Evolutionary conservation across 1,140 invertebrate genomes (phyloP), one percentile per base, ranked within the genome.

Genomic region (Maniola jurtina): DNA sequence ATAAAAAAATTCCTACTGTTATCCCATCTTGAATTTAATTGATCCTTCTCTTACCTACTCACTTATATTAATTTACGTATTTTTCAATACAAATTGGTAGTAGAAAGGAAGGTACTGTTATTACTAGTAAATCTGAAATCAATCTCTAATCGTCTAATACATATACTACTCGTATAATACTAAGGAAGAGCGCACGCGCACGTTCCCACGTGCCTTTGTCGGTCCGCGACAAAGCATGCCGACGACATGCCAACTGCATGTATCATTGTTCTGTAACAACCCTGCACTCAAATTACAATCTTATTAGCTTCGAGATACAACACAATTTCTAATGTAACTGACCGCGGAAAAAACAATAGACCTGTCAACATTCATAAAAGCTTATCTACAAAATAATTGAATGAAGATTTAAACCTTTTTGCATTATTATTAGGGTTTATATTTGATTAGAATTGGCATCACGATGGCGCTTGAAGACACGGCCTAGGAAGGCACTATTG

Each of bases 151-250:
- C 5, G 42, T 45, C 42, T 45, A 45, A 45, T 45, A 45, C 13
- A 45, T 5, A 45, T 45, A 13, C 9, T 52, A 2, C 48, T 68
- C 66, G 64, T 62, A 65, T 47, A 64, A 62, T 64, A 55, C 70
- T 64, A 71, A 67, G 73, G 61, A 66, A 79, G 69, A 78, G 77
- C 81, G 79, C 80, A 84, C 80, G 85, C 83, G 83, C 85, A 79
- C 76, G 78, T 89, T 88, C 84, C 81, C 86, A 88, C 84, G 84
- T 88, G 78, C 77, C 77, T 89, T 90, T 90, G 88, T 88, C 88
- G 88, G 84, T 57, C 15, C 52, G 77, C 85, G 84, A 88, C 85
- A 90, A 90, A 88, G 84, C 66, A 25, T 58, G 76, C 81, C 79
- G 83, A 77, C 81, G 74, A 83, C 78, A 81, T 80, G 72, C 76